Evolutionary conservation across 2,113 vertebrate genomes (phyloP).

Genomic region (pig (Sus scrofa)): DNA sequence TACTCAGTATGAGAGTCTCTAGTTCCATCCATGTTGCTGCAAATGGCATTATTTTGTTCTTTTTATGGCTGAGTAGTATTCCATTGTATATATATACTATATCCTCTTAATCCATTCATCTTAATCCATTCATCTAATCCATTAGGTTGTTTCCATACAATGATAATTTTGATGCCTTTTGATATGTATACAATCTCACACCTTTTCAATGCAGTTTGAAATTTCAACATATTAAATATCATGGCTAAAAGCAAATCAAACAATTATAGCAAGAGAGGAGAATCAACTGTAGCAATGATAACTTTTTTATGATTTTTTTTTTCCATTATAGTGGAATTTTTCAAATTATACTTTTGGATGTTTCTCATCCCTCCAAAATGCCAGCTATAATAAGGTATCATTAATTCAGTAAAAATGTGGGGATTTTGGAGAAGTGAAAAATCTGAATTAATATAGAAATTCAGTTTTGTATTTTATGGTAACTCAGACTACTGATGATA

Average conservation of each 20-base stretch:
- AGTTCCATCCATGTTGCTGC: too few relatives aligned
- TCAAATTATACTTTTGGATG: neutral
- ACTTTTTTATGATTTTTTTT: too few relatives aligned
- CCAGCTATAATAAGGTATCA: neutral
- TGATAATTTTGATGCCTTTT: neutral
- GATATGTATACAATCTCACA: neutral
- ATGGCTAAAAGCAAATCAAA: conserved; percentile 48
- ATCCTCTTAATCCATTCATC: too few relatives aligned
- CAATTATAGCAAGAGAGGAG: neutral
- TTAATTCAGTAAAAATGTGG: neutral
- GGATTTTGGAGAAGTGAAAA: conserved; percentile 2
- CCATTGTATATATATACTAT: too few relatives aligned
- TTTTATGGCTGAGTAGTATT: too few relatives aligned
- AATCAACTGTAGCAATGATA: too few relatives aligned
- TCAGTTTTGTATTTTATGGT: neutral
- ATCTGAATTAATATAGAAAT: conserved; percentile 46
- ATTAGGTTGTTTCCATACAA: too few relatives aligned
- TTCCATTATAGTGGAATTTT: conserved; percentile 30
- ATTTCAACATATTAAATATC: conserved; percentile 2
- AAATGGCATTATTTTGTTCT: too few relatives aligned
- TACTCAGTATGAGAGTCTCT: too few relatives aligned
- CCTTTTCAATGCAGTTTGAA: conserved; percentile 33
- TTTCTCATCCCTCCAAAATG: conserved; percentile 17
- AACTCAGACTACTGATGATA: neutral
- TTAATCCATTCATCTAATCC: too few relatives aligned